Base-by-base conservation (phyloP, 2,888 invertebrate species). In the Habrosyne pyritoides region DNA sequence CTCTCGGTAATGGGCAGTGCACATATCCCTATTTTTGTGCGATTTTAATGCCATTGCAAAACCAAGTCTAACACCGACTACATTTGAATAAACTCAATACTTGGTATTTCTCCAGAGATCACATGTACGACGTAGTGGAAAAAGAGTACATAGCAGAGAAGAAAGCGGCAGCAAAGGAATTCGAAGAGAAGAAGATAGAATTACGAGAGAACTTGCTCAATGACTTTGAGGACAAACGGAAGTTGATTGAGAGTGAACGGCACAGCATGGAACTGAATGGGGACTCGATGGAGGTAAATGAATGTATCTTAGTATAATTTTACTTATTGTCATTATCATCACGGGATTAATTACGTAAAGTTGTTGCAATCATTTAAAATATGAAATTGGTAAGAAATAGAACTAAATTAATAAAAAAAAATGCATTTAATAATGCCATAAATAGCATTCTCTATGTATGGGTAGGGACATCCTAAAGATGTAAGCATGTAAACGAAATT, bases 161-260 rank as follows among this genome's bases (percentile, higher is more conserved):
- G 79, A 97, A 97, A 80, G 96, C 97, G 10, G 97, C 98, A 0
- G 96, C 95, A 0, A 97, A 97, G 81, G 99, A 99, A 78, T 98
- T 97, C 89, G 98, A 99, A 76, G 98, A 99, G 76, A 98, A 98
- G 84, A 98, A 98, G 85, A 94, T 97, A 64, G 99, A 99, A 81
- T 87, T 99, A 18, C 95, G 96, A 71, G 98, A 98, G 83, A 98
- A 96, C 85, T 88, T 99, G 36, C 93, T 99, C 26, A 95, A 95
- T 30, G 99, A 99, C 83, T 95, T 98, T 81, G 99, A 99, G 79
- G 99, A 99, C 73, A 98, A 98, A 78, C 94, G 96, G 75, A 96
- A 96, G 72, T 94, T 96, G 71, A 97, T 99, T 54, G 99, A 99
- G 85, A 94, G 95, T 57, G 99, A 99, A 81, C 90, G 98, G 55